Evolutionary conservation across 2,888 invertebrate species (phyloP).

Genomic region (Drosophila subsilvestris): DNA sequence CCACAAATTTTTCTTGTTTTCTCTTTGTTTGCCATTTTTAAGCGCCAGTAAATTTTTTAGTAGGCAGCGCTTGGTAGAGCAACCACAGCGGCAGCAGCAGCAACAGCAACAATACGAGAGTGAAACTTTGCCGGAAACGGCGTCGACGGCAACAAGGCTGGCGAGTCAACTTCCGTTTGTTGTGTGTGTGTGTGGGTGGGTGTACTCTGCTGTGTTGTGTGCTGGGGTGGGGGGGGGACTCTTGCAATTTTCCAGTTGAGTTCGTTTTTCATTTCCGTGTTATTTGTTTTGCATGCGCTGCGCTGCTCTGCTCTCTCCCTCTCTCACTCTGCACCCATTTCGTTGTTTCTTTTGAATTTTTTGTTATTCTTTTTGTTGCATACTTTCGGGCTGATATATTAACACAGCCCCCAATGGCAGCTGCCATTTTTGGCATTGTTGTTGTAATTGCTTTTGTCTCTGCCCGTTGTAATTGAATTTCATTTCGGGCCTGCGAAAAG

Average conservation of each 20-base stretch:
- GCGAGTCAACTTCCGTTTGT: constrained; percentile 66
- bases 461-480: constrained; percentile 72
- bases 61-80: constrained; percentile 55
- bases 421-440: constrained; percentile 57
- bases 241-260: constrained; percentile 76
- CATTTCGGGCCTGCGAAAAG: constrained; percentile 16
- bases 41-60: constrained; percentile 70
- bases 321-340: constrained; percentile 20
- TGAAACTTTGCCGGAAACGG: constrained; percentile 64
- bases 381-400: constrained; percentile 61
- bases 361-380: constrained; percentile 39
- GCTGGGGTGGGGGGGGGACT: constrained; percentile 10
- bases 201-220: constrained; percentile 14
- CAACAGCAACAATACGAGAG: constrained; percentile 29
- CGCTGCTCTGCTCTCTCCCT: constrained; percentile 6
- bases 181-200: constrained; percentile 19
- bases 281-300: constrained; percentile 72
- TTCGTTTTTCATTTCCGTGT: constrained; percentile 79
- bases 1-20: constrained; percentile 17
- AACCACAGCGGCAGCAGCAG: constrained; percentile 38
- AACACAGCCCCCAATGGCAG: constrained; percentile 57
- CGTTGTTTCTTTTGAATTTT: constrained; percentile 30
- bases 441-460: constrained; percentile 54
- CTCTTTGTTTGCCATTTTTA: constrained; percentile 53
- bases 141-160: constrained; percentile 58